phyloP scores from a whole-genome alignment of 2,888 invertebrate genomes.

The Chrysotoxum bicinctum region DNA sequence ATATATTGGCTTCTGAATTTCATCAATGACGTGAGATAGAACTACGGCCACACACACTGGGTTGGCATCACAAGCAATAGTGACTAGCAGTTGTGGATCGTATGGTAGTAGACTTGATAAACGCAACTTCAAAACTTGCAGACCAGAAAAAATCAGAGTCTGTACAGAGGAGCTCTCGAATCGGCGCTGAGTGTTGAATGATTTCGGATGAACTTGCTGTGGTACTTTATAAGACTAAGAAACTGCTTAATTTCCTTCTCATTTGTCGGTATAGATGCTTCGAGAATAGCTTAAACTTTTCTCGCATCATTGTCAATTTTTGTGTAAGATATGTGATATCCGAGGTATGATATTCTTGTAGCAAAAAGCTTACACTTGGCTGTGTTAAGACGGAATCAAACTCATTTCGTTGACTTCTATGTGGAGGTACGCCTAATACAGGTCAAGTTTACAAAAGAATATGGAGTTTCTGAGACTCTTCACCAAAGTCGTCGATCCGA shows the following conservation, averaged over 20 bases:
- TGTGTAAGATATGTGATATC: background rate
- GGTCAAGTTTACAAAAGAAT: slow-evolving; percentile 57
- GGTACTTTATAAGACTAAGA: background rate
- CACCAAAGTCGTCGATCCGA: slow-evolving; percentile 74
- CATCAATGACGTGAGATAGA: background rate
- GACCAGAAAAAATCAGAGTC: background rate
- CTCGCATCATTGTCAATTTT: background rate
- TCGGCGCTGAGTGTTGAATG: too few species aligned
- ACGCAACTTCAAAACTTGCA: background rate
- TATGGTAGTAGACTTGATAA: background rate
- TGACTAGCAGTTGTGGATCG: background rate
- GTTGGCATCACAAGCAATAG: slow-evolving; percentile 15
- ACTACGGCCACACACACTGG: background rate
- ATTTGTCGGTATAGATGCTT: background rate
- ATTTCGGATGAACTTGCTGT: background rate
- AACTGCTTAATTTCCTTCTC: background rate
- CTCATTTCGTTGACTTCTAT: too few species aligned
- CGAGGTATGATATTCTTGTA: too few species aligned
- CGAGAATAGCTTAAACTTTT: background rate
- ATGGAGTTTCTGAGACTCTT: background rate
- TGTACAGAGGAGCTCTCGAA: background rate
- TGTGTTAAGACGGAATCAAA: too few species aligned
- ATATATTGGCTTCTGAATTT: background rate
- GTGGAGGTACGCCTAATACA: too few species aligned
- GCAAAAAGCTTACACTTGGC: too few species aligned